A percentile compares a stretch with the other conserved stretches of the same genome.
Conservation (phyloP, 2,113 vertebrate genomes). For the Crotalus tigris region DNA sequence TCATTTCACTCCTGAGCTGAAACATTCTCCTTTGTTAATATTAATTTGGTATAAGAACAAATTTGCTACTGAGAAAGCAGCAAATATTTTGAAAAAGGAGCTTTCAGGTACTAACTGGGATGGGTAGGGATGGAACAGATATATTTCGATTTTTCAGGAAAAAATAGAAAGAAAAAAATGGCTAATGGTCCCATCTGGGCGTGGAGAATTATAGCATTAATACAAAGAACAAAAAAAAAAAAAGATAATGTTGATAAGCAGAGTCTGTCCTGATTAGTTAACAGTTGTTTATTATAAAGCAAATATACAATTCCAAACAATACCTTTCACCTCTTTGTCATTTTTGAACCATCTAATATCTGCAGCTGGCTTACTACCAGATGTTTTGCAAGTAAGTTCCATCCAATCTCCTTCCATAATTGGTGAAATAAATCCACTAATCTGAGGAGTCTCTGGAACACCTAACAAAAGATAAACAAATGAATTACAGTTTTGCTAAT, state of each 20-base stretch:
- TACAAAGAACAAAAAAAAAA: not conserved
- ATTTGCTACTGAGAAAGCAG: not conserved
- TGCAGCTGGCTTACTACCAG: constrained; percentile 95
- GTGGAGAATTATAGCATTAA: not conserved
- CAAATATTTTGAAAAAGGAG: not conserved
- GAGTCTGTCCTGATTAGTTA: not conserved
- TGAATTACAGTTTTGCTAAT: not conserved
- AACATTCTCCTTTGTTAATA: not conserved
- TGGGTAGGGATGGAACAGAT: not conserved
- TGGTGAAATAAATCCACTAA: constrained; percentile 90
- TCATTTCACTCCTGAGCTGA: not conserved
- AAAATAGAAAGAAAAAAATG: not conserved
- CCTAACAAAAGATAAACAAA: constrained; percentile 69
- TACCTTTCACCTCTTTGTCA: constrained; percentile 97
- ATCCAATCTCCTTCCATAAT: constrained; percentile 91
- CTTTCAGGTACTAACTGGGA: not conserved
- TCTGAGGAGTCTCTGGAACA: constrained; percentile 90
- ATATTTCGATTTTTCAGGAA: not conserved
- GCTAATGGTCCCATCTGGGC: not conserved
- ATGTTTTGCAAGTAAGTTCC: constrained; percentile 90
- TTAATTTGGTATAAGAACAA: not conserved
- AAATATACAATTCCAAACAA: constrained; percentile 17
- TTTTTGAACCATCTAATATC: constrained; percentile 96
- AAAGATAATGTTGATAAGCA: not conserved
- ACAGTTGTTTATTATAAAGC: not conserved